Base-by-base conservation (phyloP, 1,140 invertebrate species). In the Panagrolaimus sp. region DNA sequence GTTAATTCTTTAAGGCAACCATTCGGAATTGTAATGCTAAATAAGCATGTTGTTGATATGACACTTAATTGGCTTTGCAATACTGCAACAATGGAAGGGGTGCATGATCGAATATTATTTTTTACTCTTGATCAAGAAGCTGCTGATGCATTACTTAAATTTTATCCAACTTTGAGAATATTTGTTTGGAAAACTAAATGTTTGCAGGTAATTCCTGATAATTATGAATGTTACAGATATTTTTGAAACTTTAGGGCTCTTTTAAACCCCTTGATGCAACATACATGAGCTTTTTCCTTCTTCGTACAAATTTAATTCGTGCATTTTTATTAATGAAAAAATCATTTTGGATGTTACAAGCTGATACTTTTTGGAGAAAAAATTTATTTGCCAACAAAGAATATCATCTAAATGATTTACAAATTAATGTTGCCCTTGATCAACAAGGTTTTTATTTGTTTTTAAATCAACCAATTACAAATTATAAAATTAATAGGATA, bases 301-400 rank as follows among this genome's bases (percentile, higher is more conserved):
- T 76, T 62, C 44, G 74, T 46, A 76, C 74, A 6, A 76, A 74
- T 68, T 58, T 76, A 32, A 76, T 76, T 24, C 69, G 64, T 14
- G 67, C 73, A 14, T 62, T 76, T n/a, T 66, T 72, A 46, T 63
- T 55, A 45, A 46, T 72, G 28, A 65, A 63, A 15, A 71, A 70
- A 48, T 55, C 69, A 38, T 76, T 76, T 44, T 76, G 74, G 74
- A 76, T 76, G 74, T 69, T 76, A 15, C 74, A 76, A 48, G 73
- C 73, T 14, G 74, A 76, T 46, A 76, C 74, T 1, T 46, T 76
- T 63, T 76, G 74, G 74, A 65, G 65, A 15, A 55, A 73, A 28
- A 63, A 64, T 17, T 55, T 75, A 17, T 65, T 75, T 24, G 48
- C 71, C 47, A 17, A 43, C 4, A 32, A 38, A 12, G 47, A 71